Conservation (phyloP, 2,797 vertebrate genomes). For the Merluccius polli region DNA sequence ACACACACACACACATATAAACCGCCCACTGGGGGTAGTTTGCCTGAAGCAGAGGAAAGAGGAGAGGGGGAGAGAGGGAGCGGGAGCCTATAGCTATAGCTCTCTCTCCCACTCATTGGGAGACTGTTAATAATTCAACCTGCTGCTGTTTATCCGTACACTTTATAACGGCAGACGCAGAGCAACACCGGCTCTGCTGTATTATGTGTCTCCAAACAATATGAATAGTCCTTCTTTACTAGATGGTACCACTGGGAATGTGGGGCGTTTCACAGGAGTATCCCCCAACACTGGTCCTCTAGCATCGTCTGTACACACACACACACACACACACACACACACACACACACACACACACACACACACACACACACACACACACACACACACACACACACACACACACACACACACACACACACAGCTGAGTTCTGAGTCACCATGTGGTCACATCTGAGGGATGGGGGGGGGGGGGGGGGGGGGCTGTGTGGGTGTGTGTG, state of each 20-base stretch:
- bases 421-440: not conserved
- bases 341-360: too few species aligned
- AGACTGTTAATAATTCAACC: conserved; percentile 53
- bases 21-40: not conserved
- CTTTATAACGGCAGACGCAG: not conserved
- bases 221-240: too few species aligned
- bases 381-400: too few species aligned
- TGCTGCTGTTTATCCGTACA: not conserved
- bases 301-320: too few species aligned
- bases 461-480: not conserved
- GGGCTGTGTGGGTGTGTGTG: not conserved
- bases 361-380: too few species aligned
- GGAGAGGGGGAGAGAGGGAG: too few species aligned
- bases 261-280: too few species aligned
- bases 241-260: too few species aligned
- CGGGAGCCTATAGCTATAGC: conserved; percentile 32
- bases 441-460: not conserved
- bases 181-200: too few species aligned
- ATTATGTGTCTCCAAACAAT: too few species aligned
- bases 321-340: too few species aligned
- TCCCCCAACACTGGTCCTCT: too few species aligned
- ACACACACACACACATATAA: not conserved
- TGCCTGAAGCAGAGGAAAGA: not conserved
- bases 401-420: not conserved
- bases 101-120: conserved; percentile 21